These are phyloP conservation scores for Neria commutata DNA, from an alignment of 2,888 invertebrate genomes.

Conservation along the genomic window DNA sequence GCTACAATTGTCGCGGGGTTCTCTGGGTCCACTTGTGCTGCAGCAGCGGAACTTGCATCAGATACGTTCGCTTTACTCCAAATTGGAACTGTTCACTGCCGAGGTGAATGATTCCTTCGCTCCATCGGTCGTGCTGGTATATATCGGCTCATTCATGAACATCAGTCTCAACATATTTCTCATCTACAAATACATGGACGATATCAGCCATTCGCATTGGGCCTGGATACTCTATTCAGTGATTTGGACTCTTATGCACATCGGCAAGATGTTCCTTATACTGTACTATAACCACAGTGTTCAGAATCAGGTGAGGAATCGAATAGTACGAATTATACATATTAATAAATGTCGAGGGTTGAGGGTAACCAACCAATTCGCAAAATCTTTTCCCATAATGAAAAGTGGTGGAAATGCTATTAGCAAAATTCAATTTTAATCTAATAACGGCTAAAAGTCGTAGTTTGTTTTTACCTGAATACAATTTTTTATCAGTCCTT, in stretches of 20 bases:
- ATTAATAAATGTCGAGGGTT: no score
- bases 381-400: no score
- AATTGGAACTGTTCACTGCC: slow-evolving; percentile 34
- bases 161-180: slow-evolving; percentile 38
- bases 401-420: no score
- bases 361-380: no score
- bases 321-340: no score
- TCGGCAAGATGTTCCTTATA: slow-evolving; percentile 38
- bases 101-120: slow-evolving; percentile 34
- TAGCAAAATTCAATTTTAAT: no score
- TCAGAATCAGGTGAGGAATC: slow-evolving; percentile 33
- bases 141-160: slow-evolving; percentile 38
- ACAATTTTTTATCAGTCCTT: no score
- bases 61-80: slow-evolving; percentile 31
- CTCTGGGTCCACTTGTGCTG: slow-evolving; percentile 8
- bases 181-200: slow-evolving; percentile 35
- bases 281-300: slow-evolving; percentile 37
- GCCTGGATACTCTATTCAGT: slow-evolving; percentile 27
- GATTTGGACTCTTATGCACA: slow-evolving; percentile 35
- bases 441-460: no score
- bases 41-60: slow-evolving; percentile 22
- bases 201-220: slow-evolving; percentile 9
- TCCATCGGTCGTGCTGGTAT: slow-evolving; percentile 31
- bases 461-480: no score
- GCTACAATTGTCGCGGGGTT: slow-evolving; percentile 17